A percentile compares a stretch with the other conserved stretches of the same genome.
These are phyloP conservation scores for Trichacis sp. DNA, from an alignment of 2,888 invertebrate species.

Conservation along the genomic window DNA sequence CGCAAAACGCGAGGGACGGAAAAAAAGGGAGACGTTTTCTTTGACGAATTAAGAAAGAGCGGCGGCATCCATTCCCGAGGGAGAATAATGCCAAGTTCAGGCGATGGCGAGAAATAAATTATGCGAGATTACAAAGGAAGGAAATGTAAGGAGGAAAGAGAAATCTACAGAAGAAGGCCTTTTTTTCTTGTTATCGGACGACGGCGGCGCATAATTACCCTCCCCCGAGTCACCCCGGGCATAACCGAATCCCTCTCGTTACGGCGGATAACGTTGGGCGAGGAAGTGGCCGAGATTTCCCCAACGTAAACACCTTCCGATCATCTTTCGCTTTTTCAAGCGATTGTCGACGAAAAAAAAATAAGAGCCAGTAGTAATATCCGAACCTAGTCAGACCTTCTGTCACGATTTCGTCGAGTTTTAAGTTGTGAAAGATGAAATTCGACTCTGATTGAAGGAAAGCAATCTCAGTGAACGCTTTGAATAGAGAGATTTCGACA, in stretches of 20 bases:
- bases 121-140: conserved; percentile 67
- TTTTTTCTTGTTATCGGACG: conserved; percentile 64
- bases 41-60: conserved; percentile 56
- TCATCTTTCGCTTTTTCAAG: not conserved
- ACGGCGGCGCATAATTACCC: conserved; percentile 67
- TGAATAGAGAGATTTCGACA: conserved; percentile 14
- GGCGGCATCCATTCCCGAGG: conserved; percentile 43
- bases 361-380: not conserved
- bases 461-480: conserved; percentile 49
- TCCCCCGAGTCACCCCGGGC: conserved; percentile 20
- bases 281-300: conserved; percentile 66
- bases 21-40: conserved; percentile 49
- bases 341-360: conserved; percentile 21
- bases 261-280: conserved; percentile 30
- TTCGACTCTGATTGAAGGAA: conserved; percentile 44
- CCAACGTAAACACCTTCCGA: conserved; percentile 62
- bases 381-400: not conserved
- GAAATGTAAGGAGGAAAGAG: conserved; percentile 39
- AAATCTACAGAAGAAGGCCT: conserved; percentile 9
- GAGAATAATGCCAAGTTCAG: conserved; percentile 62
- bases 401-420: too few species aligned
- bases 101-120: conserved; percentile 68
- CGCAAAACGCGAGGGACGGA: conserved; percentile 19
- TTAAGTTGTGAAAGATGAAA: too few species aligned
- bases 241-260: conserved; percentile 43